Conservation (phyloP, 2,113 vertebrate genomes). For the Catharus minimus region DNA sequence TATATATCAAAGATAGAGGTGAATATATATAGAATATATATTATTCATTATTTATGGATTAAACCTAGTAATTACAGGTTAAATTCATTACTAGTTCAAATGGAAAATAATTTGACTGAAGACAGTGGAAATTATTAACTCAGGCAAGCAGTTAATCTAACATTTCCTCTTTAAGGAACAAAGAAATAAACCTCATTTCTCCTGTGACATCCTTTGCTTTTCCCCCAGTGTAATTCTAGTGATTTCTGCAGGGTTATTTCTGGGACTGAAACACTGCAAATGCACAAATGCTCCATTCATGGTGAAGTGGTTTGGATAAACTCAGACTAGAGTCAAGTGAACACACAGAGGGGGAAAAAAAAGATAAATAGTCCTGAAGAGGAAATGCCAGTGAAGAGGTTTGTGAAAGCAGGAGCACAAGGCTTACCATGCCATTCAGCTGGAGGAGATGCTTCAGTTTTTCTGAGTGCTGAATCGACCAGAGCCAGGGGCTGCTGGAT, state of each 20-base stretch:
- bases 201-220: neutral
- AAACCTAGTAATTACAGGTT: neutral
- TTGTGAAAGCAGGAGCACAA: neutral
- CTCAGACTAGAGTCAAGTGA: neutral
- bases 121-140: neutral
- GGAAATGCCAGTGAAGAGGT: neutral
- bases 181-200: neutral
- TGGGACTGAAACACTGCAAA: neutral
- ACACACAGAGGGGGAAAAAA: neutral
- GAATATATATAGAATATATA: neutral
- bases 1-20: neutral
- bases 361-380: conserved; percentile 20
- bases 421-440: neutral
- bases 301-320: conserved; percentile 20
- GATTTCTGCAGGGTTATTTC: neutral
- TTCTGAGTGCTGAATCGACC: neutral
- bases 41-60: neutral
- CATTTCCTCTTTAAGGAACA: neutral
- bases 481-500: neutral
- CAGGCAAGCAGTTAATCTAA: neutral
- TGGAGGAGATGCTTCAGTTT: neutral
- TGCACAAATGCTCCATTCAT: neutral
- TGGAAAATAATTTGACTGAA: neutral
- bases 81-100: neutral
- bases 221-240: neutral